Conservation (phyloP, 1,140 invertebrate genomes). For the Euborellia annulipes region DNA sequence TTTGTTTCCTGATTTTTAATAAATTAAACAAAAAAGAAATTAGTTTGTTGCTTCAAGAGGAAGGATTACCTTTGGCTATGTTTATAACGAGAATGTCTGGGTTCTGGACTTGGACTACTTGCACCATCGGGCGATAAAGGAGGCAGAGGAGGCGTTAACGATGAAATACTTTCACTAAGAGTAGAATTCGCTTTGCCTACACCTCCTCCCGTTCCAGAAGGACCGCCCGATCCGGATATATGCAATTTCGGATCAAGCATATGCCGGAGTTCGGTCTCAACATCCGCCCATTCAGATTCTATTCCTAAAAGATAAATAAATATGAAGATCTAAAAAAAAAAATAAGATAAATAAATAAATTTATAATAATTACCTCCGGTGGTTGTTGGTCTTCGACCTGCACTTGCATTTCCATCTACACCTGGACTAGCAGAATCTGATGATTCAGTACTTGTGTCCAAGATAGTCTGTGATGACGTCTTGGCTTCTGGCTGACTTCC, state of each 20-base stretch:
- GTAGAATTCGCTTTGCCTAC: conserved; percentile 31
- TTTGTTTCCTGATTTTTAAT: too few species aligned
- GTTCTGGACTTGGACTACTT: conserved; percentile 24
- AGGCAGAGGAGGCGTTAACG: conserved; percentile 57
- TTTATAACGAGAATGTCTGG: conserved; percentile 30
- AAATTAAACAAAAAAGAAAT: too few species aligned
- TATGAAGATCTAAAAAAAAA: neutral
- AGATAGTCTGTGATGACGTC: conserved; percentile 6
- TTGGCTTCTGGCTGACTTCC: conserved; percentile 8
- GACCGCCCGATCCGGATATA: conserved; percentile 31
- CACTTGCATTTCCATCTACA: conserved; percentile 11
- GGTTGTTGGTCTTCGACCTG: neutral
- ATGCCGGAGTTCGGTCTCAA: conserved; percentile 60
- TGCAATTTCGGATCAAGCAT: conserved; percentile 54
- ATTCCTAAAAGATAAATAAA: too few species aligned
- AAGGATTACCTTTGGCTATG: conserved; percentile 28
- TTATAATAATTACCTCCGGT: neutral
- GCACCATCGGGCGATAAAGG: conserved; percentile 49
- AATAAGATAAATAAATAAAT: neutral
- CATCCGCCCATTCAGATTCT: conserved; percentile 70
- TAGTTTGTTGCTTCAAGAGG: too few species aligned
- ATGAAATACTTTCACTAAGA: conserved; percentile 46
- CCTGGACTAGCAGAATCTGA: conserved; percentile 3
- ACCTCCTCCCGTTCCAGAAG: conserved; percentile 9
- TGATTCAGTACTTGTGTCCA: conserved; percentile 23